phyloP scores from a whole-genome alignment of 2,888 invertebrate genomes.

The Epistrophe grossulariae region DNA sequence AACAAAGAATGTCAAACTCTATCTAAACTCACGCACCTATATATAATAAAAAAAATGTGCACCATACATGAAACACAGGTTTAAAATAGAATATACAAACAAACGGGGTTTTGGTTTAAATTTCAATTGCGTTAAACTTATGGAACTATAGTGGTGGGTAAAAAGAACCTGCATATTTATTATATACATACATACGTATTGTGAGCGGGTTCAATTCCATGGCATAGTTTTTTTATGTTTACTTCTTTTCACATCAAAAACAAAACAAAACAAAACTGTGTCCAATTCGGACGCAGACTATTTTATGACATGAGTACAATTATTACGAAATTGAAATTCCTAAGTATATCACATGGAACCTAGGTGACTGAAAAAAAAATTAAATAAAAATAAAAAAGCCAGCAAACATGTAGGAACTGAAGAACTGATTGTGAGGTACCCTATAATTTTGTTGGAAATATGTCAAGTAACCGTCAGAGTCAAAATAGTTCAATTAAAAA shows the following conservation, averaged over 20 bases:
- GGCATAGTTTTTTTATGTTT: slow-evolving; percentile 1
- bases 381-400: not conserved
- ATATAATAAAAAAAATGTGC: too few relatives aligned
- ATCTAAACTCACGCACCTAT: slow-evolving; percentile 39
- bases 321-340: slow-evolving; percentile 11
- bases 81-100: too few relatives aligned
- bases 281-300: slow-evolving; percentile 13
- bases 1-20: slow-evolving; percentile 30
- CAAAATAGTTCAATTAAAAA: too few relatives aligned
- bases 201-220: not conserved
- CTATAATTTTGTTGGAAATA: not conserved
- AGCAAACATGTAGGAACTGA: not conserved
- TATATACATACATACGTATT: not conserved
- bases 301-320: slow-evolving; percentile 23
- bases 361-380: not conserved
- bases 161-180: slow-evolving; percentile 15
- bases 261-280: not conserved
- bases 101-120: not conserved
- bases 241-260: slow-evolving; percentile 2
- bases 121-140: not conserved
- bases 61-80: too few relatives aligned
- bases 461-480: too few relatives aligned
- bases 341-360: not conserved
- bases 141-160: not conserved
- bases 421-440: not conserved